Conservation (phyloP, 2,888 invertebrate genomes). For the Malthinus seriepunctatus region DNA sequence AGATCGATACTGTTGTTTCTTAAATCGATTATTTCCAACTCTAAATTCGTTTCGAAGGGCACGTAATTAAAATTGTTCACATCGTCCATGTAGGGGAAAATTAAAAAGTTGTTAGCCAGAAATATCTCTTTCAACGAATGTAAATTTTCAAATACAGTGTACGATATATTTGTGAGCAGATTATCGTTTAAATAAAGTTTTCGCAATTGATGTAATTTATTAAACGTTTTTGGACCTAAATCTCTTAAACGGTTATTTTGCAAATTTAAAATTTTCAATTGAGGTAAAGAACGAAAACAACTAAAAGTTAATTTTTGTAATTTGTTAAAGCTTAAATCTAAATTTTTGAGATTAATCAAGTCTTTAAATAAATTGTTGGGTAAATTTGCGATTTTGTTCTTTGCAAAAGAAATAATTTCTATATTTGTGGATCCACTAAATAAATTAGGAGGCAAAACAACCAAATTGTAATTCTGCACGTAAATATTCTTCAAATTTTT, state of each 20-base stretch:
- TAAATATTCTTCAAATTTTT: slow-evolving; percentile 33
- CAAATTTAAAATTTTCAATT: slow-evolving; percentile 66
- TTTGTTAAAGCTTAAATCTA: slow-evolving; percentile 27
- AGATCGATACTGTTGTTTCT: slow-evolving; percentile 41
- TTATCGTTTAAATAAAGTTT: slow-evolving; percentile 69
- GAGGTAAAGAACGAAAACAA: slow-evolving; percentile 65
- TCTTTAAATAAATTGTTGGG: slow-evolving; percentile 63
- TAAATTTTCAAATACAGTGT: slow-evolving; percentile 42
- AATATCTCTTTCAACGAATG: slow-evolving; percentile 27
- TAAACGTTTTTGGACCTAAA: slow-evolving; percentile 64
- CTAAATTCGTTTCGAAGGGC: slow-evolving; percentile 36
- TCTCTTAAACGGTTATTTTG: slow-evolving; percentile 65
- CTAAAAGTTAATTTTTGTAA: slow-evolving; percentile 59
- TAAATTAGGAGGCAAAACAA: slow-evolving; percentile 63
- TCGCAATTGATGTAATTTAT: slow-evolving; percentile 59
- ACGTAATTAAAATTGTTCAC: slow-evolving; percentile 1
- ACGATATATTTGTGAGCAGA: slow-evolving; percentile 28
- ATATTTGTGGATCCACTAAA: slow-evolving; percentile 64
- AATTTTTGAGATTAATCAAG: slow-evolving; percentile 59
- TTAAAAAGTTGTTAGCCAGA: slow-evolving; percentile 33
- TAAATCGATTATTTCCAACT: slow-evolving; percentile 57
- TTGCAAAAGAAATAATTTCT: slow-evolving; percentile 63
- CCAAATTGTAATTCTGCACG: slow-evolving; percentile 51
- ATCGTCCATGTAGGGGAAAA: background rate
- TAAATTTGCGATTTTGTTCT: slow-evolving; percentile 58